Conservation (phyloP, 2,888 invertebrate genomes). For the Cephus nigrinus region DNA sequence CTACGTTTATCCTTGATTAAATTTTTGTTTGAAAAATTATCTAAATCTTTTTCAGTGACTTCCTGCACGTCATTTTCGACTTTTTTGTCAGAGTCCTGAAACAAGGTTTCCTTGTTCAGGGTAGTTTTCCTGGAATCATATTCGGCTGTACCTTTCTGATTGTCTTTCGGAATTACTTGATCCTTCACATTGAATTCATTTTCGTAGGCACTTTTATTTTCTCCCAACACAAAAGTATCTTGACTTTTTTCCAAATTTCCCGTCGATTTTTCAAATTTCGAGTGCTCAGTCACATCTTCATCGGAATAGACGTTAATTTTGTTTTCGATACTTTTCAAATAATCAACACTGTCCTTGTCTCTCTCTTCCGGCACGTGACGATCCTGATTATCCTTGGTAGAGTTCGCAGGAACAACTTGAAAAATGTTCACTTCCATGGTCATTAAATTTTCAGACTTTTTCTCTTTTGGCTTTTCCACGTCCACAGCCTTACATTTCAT, state of each 20-base stretch:
- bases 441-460: neutral
- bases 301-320: constrained; percentile 25
- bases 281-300: neutral
- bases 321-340: constrained; percentile 16
- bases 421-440: neutral
- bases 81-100: neutral
- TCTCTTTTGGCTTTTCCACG: neutral
- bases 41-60: neutral
- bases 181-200: neutral
- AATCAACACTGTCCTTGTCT: neutral
- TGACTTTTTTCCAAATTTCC: neutral
- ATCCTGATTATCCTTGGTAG: neutral
- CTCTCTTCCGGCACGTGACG: neutral
- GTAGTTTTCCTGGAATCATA: neutral
- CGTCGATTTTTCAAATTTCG: neutral
- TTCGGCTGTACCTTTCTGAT: neutral
- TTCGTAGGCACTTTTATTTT: neutral
- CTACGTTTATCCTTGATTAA: neutral
- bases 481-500: neutral
- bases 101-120: neutral
- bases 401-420: neutral
- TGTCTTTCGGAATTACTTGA: neutral
- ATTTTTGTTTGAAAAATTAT: neutral
- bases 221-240: neutral
- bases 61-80: neutral